A percentile compares a stretch with the other conserved stretches of the same genome.
Evolutionary conservation across 2,113 vertebrate genomes (phyloP).

Genomic region (Trachemys scripta): DNA sequence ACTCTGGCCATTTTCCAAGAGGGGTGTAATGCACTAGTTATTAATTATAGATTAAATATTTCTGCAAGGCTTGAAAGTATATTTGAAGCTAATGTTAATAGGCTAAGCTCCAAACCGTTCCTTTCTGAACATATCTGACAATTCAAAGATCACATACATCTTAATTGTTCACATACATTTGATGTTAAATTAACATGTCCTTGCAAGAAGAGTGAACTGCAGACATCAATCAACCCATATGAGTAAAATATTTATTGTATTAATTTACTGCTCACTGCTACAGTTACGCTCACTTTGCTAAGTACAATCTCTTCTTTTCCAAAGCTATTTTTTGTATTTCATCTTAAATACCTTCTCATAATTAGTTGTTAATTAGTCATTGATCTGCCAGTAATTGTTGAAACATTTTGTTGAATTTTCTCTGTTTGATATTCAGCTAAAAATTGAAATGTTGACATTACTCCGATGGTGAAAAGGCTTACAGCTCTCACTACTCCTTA

Average conservation of each 20-base stretch:
- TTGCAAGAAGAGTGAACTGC: not conserved
- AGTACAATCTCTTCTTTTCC: rapidly evolving
- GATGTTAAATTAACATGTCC: not conserved
- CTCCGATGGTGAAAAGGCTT: not conserved
- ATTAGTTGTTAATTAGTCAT: rapidly evolving
- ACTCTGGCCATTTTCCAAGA: not conserved
- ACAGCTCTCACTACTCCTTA: not conserved
- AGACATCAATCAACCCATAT: rapidly evolving
- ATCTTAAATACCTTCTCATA: not conserved
- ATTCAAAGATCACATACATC: not conserved
- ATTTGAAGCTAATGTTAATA: not conserved
- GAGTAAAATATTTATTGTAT: not conserved
- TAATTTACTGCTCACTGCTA: not conserved
- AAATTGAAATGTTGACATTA: not conserved
- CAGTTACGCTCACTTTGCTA: rapidly evolving
- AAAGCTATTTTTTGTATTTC: not conserved
- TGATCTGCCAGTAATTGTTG: not conserved
- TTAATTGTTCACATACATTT: not conserved
- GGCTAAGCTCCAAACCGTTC: not conserved
- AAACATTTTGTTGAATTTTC: not conserved
- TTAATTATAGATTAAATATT: conserved; percentile 64
- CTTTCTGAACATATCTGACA: not conserved
- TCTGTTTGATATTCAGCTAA: not conserved
- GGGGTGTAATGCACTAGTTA: rapidly evolving
- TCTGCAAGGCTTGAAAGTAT: conserved; percentile 18